Percentiles rank a stretch among this genome's conserved stretches.
Conservation (phyloP, 1,140 invertebrate genomes). For the Heliconius congener region DNA sequence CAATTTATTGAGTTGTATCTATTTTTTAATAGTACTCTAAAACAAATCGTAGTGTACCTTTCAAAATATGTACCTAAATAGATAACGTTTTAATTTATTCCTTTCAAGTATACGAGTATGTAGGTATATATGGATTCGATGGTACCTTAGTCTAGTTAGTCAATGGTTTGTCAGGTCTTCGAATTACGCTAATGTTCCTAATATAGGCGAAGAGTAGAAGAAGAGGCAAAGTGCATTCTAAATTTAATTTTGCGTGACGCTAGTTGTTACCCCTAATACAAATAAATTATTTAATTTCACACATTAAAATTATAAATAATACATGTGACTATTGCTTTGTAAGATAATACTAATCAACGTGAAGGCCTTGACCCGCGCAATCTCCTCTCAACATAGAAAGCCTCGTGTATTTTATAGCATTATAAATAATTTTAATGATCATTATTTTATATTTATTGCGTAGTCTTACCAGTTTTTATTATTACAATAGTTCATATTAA, state of each 20-base stretch:
- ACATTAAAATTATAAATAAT: neutral
- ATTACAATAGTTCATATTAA: slow-evolving; percentile 98
- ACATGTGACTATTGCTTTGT: neutral
- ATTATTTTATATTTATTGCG: neutral
- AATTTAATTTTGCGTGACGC: too few relatives aligned
- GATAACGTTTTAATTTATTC: neutral
- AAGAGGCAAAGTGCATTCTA: too few relatives aligned
- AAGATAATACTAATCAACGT: neutral
- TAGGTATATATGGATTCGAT: too few relatives aligned
- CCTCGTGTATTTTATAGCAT: neutral
- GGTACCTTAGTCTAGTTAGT: too few relatives aligned
- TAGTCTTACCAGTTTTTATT: slow-evolving; percentile 93
- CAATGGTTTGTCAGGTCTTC: too few relatives aligned
- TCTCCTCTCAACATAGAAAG: neutral
- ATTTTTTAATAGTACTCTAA: neutral
- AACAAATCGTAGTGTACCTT: too few relatives aligned
- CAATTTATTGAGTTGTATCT: neutral
- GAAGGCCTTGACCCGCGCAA: neutral
- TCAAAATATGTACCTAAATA: neutral
- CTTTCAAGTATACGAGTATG: neutral
- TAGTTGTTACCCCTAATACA: too few relatives aligned
- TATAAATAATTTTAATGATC: neutral
- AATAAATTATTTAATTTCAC: neutral
- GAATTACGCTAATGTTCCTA: too few relatives aligned
- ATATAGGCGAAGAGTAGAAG: too few relatives aligned